A percentile compares a stretch with the other conserved stretches of the same genome.
Conservation (phyloP, 2,888 invertebrate species). For the Therioaphis trifolii region DNA sequence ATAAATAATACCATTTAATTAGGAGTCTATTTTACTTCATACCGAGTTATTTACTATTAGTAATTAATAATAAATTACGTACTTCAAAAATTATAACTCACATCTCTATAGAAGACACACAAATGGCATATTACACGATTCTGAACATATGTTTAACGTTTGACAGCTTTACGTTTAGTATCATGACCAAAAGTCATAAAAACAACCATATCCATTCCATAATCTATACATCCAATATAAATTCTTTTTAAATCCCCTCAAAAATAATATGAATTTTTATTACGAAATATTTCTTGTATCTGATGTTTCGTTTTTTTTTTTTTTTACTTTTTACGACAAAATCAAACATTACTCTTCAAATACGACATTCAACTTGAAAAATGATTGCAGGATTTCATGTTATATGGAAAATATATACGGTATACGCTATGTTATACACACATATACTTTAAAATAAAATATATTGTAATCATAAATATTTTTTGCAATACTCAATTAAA, state of each 20-base stretch:
- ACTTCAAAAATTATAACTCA: too few relatives aligned
- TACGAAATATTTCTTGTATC: neutral
- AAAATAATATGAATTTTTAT: conserved; percentile 26
- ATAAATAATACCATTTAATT: too few relatives aligned
- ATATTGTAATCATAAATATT: too few relatives aligned
- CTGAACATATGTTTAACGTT: conserved; percentile 15
- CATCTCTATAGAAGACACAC: too few relatives aligned
- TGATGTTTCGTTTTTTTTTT: conserved; percentile 10
- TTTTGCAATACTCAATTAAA: too few relatives aligned
- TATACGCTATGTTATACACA: too few relatives aligned
- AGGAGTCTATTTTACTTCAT: too few relatives aligned
- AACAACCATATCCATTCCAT: conserved; percentile 25
- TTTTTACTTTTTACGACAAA: neutral
- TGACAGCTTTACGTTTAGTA: conserved; percentile 45
- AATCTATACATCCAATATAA: conserved; percentile 32
- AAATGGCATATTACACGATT: neutral
- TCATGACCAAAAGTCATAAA: conserved; percentile 48
- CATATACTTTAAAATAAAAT: too few relatives aligned
- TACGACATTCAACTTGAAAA: neutral
- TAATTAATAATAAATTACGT: too few relatives aligned
- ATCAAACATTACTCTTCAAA: neutral
- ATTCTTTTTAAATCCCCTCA: conserved; percentile 21
- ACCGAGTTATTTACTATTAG: too few relatives aligned
- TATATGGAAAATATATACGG: too few relatives aligned
- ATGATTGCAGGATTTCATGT: too few relatives aligned